Percentiles rank a stretch among this genome's conserved stretches.
Evolutionary conservation across 1,140 invertebrate species (phyloP).

Genomic region (Pseudomyrmex pallidus): DNA sequence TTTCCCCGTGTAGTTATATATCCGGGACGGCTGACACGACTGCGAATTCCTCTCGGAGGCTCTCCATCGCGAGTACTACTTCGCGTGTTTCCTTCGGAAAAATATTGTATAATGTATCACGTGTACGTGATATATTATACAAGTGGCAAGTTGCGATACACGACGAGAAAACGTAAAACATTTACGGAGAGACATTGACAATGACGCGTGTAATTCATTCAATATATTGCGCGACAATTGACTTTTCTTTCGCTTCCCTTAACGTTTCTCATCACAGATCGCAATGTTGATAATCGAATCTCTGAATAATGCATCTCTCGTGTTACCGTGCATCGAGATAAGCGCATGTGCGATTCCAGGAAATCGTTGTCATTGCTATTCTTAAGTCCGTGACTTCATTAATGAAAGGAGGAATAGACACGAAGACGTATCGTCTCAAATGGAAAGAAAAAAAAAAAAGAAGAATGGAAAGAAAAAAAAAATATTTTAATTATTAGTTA

Average conservation of each 20-base stretch:
- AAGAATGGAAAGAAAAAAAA: no score
- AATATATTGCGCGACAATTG: conserved; percentile 5
- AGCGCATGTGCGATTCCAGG: neutral
- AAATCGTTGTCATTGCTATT: conserved; percentile 37
- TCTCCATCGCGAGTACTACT: conserved; percentile 34
- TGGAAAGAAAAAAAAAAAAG: no score
- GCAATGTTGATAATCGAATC: conserved; percentile 14
- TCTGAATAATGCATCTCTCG: conserved; percentile 15
- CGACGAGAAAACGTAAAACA: neutral
- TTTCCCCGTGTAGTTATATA: neutral
- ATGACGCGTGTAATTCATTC: neutral
- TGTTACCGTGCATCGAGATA: neutral
- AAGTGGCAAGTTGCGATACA: neutral
- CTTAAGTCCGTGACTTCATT: conserved; percentile 9
- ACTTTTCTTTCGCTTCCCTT: conserved; percentile 15
- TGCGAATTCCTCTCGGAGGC: conserved; percentile 36
- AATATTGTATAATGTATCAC: conserved; percentile 13
- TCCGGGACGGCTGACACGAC: conserved; percentile 9
- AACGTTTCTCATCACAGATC: neutral
- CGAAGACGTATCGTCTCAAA: neutral
- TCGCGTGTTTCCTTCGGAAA: conserved; percentile 1
- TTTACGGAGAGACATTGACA: neutral
- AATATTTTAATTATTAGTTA: no score
- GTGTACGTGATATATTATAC: neutral
- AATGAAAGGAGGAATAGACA: neutral